Conservation (phyloP, 1,140 invertebrate genomes). For the Pachyrhynchus sulphureomaculatus region DNA sequence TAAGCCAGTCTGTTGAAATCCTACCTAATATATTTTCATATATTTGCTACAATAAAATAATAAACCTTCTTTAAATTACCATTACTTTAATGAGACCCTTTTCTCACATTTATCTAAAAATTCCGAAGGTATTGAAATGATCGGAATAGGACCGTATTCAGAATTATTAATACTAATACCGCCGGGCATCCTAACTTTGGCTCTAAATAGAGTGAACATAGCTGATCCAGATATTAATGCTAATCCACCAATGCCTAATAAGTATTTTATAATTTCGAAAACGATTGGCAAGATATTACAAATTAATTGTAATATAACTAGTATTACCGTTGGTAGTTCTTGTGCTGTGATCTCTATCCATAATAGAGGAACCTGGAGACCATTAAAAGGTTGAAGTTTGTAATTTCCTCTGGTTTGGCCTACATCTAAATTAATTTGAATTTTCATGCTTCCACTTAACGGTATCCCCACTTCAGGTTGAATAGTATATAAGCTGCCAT, state of each 20-base stretch:
- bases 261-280: constrained; percentile 47
- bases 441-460: constrained; percentile 57
- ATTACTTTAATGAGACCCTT: constrained; percentile 24
- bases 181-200: constrained; percentile 9
- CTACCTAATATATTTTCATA: too few relatives aligned
- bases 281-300: constrained; percentile 47
- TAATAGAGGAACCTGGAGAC: constrained; percentile 63
- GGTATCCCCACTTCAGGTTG: constrained; percentile 58
- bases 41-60: too few relatives aligned
- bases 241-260: constrained; percentile 48
- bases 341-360: constrained; percentile 62
- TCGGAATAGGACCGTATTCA: constrained; percentile 32
- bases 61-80: too few relatives aligned
- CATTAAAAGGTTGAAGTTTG: constrained; percentile 58
- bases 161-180: constrained; percentile 20
- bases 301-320: constrained; percentile 44
- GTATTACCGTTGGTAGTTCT: constrained; percentile 42
- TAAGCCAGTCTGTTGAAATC: too few relatives aligned
- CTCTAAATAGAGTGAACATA: constrained; percentile 34
- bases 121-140: constrained; percentile 27
- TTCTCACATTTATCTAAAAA: constrained; percentile 30
- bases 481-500: constrained; percentile 53
- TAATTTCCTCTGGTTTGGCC: constrained; percentile 58
- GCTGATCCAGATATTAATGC: constrained; percentile 49
- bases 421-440: constrained; percentile 70